phyloP scores from a whole-genome alignment of 2,113 vertebrate species.

The Falcunculus frontatus region DNA sequence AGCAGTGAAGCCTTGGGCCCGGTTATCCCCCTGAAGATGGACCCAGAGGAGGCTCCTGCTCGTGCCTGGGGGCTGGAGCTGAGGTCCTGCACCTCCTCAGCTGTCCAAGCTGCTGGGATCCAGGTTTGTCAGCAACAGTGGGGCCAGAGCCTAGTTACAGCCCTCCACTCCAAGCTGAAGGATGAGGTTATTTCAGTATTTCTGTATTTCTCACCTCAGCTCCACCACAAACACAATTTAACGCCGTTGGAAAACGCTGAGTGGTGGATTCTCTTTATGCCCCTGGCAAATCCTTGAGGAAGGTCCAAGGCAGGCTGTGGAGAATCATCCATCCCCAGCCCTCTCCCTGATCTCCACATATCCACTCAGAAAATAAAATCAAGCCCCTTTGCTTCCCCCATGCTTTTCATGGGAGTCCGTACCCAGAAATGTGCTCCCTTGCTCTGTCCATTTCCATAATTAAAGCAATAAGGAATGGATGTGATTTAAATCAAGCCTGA shows the following conservation, averaged over 20 bases:
- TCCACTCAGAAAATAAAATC: neutral
- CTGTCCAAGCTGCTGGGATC: neutral
- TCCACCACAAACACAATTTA: neutral
- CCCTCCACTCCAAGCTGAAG: neutral
- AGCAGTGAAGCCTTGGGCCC: neutral
- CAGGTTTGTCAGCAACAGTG: neutral
- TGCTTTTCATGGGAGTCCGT: neutral
- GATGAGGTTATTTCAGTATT: neutral
- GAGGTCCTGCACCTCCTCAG: accelerated
- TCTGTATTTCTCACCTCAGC: neutral
- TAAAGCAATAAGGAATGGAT: conserved; percentile 27
- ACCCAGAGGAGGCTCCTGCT: neutral
- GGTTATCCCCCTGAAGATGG: accelerated
- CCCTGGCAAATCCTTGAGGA: neutral
- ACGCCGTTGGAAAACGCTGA: accelerated
- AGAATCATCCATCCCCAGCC: neutral
- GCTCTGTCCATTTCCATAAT: conserved; percentile 39
- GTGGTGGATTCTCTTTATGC: neutral
- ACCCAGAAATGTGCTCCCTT: neutral
- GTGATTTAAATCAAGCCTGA: conserved; percentile 37
- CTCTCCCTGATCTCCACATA: neutral
- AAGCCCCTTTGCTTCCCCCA: neutral
- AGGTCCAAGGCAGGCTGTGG: neutral
- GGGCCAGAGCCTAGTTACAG: neutral
- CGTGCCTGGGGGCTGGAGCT: neutral